These are phyloP conservation scores for Tromatobia lineatoria DNA, from an alignment of 2,888 invertebrate genomes.

Conservation along the genomic window DNA sequence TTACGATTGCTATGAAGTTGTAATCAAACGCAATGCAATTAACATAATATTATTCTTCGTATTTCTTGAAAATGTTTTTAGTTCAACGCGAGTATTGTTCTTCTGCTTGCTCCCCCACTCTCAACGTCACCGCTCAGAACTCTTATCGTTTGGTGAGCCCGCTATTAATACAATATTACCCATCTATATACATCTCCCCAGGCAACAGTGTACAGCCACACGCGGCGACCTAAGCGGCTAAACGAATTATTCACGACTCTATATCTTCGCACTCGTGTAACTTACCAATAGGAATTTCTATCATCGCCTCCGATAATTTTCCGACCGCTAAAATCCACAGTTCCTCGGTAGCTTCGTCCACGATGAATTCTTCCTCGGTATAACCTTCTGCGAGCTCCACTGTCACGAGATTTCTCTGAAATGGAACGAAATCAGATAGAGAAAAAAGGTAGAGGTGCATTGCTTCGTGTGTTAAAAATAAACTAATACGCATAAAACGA, in stretches of 20 bases:
- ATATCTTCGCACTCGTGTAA: not conserved
- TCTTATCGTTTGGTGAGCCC: constrained; percentile 37
- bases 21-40: too few relatives aligned
- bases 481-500: not conserved
- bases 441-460: constrained; percentile 28
- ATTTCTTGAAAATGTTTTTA: constrained; percentile 28
- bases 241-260: constrained; percentile 13
- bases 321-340: constrained; percentile 71
- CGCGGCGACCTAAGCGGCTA: not conserved
- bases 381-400: constrained; percentile 28
- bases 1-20: too few relatives aligned
- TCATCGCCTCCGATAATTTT: constrained; percentile 69
- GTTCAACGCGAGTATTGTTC: constrained; percentile 20
- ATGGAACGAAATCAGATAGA: constrained; percentile 16
- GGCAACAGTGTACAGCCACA: not conserved
- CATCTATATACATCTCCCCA: not conserved
- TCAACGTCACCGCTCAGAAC: constrained; percentile 7
- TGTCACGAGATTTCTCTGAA: constrained; percentile 40
- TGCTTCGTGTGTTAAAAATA: not conserved
- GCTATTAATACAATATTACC: constrained; percentile 55
- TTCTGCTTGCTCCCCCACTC: not conserved
- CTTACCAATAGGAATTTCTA: constrained; percentile 74
- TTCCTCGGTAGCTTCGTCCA: constrained; percentile 64
- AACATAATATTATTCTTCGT: not conserved
- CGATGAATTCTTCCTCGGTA: constrained; percentile 58